A percentile compares a stretch with the other conserved stretches of the same genome.
These are phyloP conservation scores for Agapostemon virescens DNA, from an alignment of 2,888 invertebrate species.

Conservation along the genomic window DNA sequence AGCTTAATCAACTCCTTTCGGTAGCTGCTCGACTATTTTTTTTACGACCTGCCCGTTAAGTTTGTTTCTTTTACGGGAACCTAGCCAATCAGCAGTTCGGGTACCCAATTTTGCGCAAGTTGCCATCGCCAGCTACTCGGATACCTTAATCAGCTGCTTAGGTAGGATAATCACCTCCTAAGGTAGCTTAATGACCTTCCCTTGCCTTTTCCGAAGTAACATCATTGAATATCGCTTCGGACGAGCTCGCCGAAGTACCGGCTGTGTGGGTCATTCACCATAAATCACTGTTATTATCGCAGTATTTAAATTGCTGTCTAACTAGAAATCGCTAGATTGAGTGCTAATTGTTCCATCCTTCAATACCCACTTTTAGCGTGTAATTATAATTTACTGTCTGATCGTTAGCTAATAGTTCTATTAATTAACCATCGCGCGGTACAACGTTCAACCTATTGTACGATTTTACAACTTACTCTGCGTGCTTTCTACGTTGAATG, in stretches of 20 bases:
- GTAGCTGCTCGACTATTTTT: neutral
- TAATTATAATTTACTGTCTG: neutral
- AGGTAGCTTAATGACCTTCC: constrained; percentile 7
- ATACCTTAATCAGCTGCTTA: constrained; percentile 22
- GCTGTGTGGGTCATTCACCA: neutral
- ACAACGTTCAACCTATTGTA: neutral
- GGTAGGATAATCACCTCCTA: constrained; percentile 16
- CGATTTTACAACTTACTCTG: neutral
- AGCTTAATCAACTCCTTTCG: neutral
- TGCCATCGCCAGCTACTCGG: neutral
- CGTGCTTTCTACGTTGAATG: neutral
- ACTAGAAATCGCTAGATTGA: neutral
- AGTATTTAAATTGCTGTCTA: constrained; percentile 10
- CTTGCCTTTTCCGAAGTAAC: neutral
- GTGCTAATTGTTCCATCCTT: constrained; percentile 8
- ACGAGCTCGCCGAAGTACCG: neutral
- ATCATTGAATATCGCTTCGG: constrained; percentile 6
- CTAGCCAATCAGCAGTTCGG: constrained; percentile 1
- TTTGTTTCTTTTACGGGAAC: neutral
- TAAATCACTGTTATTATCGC: constrained; percentile 15
- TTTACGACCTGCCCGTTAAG: neutral
- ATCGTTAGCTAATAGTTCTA: neutral
- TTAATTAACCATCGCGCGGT: neutral
- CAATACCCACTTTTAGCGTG: neutral
- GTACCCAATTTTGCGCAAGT: constrained; percentile 11